A percentile compares a stretch with the other conserved stretches of the same genome.
phyloP scores from a whole-genome alignment of 2,113 vertebrate species.

The Proteles cristata region DNA sequence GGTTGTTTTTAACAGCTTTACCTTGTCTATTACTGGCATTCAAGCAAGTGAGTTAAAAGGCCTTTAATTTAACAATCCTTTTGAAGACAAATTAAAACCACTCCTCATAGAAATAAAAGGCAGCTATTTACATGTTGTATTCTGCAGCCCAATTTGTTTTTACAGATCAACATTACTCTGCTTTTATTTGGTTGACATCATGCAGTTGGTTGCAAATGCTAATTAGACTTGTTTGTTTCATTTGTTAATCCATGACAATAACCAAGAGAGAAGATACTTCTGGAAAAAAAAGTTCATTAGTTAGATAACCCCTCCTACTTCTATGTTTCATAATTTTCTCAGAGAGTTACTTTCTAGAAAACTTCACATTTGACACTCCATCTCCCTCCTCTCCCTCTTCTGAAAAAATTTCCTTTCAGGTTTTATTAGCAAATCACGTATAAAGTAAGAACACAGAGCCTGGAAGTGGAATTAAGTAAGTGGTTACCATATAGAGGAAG shows the following conservation, averaged over 20 bases:
- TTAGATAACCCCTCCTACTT: not conserved
- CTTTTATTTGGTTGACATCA: not conserved
- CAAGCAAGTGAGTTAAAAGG: conserved; percentile 52
- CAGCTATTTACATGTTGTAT: not conserved
- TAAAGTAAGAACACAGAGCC: not conserved
- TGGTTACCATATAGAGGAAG: not conserved
- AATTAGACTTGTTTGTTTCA: conserved; percentile 35
- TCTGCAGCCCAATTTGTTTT: conserved; percentile 62
- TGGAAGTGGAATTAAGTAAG: not conserved
- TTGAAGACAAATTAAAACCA: conserved; percentile 56
- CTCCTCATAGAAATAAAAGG: conserved; percentile 63
- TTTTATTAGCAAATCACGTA: not conserved
- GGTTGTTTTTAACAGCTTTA: conserved; percentile 15
- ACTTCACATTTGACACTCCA: not conserved
- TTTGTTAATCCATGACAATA: conserved; percentile 45
- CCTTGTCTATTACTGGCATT: not conserved
- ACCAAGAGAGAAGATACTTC: not conserved
- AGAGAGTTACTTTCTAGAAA: not conserved
- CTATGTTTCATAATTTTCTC: not conserved
- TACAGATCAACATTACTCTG: conserved; percentile 52
- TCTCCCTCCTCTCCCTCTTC: not conserved
- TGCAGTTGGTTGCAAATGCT: conserved; percentile 61
- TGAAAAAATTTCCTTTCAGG: not conserved
- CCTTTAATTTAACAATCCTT: conserved; percentile 13
- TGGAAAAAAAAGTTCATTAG: not conserved